These are phyloP conservation scores for Neoscelio sp. DNA, from an alignment of 2,888 invertebrate species.

Conservation along the genomic window DNA sequence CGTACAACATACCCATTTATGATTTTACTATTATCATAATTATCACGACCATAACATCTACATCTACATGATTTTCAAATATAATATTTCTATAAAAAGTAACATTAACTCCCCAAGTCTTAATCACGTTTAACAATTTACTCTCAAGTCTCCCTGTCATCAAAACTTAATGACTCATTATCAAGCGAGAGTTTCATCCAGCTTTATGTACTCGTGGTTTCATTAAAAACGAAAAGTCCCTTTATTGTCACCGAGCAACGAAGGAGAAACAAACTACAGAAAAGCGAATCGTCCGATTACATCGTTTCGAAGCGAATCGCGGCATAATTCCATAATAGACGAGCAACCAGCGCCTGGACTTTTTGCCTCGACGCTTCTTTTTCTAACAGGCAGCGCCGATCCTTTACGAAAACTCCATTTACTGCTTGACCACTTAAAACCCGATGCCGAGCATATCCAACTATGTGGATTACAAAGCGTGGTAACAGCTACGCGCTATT, in stretches of 20 bases:
- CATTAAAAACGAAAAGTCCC: slow-evolving; percentile 35
- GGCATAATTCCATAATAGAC: slow-evolving; percentile 52
- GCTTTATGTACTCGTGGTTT: slow-evolving; percentile 28
- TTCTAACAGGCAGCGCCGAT: slow-evolving; percentile 28
- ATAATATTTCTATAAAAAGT: background rate
- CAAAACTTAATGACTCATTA: slow-evolving; percentile 27
- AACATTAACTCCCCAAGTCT: slow-evolving; percentile 13
- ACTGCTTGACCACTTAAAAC: slow-evolving; percentile 75
- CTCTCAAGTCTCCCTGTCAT: background rate
- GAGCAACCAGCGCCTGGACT: slow-evolving; percentile 22
- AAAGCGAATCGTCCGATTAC: slow-evolving; percentile 36
- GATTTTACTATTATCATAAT: background rate
- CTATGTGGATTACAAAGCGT: slow-evolving; percentile 81
- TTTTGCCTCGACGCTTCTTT: slow-evolving; percentile 50
- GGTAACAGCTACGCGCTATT: slow-evolving; percentile 81
- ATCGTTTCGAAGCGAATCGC: slow-evolving; percentile 37
- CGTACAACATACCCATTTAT: too few species aligned
- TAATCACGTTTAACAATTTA: slow-evolving; percentile 4
- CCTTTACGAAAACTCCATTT: slow-evolving; percentile 60
- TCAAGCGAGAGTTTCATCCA: background rate
- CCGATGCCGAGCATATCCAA: slow-evolving; percentile 81
- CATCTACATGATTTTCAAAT: background rate
- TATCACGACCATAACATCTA: background rate
- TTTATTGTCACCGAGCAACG: slow-evolving; percentile 51
- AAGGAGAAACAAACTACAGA: slow-evolving; percentile 40